Conservation (phyloP, 2,888 invertebrate genomes). For the Athalia circularis region DNA sequence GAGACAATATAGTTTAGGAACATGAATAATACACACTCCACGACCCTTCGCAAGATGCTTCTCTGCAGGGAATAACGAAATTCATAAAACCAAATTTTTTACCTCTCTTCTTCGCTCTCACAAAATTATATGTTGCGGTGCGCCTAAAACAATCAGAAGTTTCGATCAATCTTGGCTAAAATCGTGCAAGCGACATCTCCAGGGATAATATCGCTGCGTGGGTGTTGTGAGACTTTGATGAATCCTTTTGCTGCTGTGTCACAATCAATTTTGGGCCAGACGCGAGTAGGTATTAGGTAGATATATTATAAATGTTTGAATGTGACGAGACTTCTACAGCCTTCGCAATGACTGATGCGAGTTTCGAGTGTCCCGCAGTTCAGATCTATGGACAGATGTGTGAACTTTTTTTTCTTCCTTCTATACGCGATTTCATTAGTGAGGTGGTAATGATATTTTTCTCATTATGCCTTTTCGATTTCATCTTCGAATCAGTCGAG, state of each 20-base stretch:
- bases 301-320: no score
- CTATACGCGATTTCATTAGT: no score
- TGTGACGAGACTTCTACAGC: constrained; percentile 1
- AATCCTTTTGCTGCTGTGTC: constrained; percentile 51
- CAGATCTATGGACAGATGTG: no score
- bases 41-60: no score
- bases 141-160: constrained; percentile 58
- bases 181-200: neutral
- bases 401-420: no score
- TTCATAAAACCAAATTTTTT: neutral
- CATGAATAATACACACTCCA: no score
- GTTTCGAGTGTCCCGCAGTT: no score
- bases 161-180: constrained; percentile 58
- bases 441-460: neutral
- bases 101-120: constrained; percentile 41
- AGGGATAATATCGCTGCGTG: constrained; percentile 43
- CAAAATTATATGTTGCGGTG: constrained; percentile 49
- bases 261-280: neutral
- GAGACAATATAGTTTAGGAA: no score
- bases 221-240: constrained; percentile 57
- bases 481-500: no score
- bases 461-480: neutral
- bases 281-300: neutral
- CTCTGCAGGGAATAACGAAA: no score
- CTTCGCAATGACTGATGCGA: no score